These are phyloP conservation scores for Syngnathus rostellatus DNA, from an alignment of 2,797 vertebrate species.

Conservation along the genomic window DNA sequence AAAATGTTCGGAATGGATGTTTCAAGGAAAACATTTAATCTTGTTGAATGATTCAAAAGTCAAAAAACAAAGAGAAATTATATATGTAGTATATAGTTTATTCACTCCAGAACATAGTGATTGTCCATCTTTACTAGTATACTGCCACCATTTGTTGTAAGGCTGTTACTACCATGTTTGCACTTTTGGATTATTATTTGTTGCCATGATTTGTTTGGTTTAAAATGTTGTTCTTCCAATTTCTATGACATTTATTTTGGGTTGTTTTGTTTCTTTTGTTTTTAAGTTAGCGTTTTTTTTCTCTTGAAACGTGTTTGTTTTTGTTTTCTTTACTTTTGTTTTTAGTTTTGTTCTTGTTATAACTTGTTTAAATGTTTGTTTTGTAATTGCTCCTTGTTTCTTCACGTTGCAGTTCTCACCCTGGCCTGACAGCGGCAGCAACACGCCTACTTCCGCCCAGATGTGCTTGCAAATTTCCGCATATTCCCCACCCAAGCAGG, in stretches of 20 bases:
- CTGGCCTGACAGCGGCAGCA: not conserved
- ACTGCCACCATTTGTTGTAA: slow-evolving; percentile 58
- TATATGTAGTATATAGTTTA: not conserved
- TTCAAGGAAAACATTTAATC: not conserved
- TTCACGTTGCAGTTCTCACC: not conserved
- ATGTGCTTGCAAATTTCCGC: not conserved
- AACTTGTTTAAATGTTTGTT: no score
- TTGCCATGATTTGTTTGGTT: no score
- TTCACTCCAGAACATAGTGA: slow-evolving; percentile 7
- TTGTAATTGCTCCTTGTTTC: no score
- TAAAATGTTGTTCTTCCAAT: no score
- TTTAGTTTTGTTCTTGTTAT: no score
- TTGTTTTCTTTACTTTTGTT: no score
- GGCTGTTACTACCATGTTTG: slow-evolving; percentile 33
- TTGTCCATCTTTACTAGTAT: slow-evolving; percentile 22
- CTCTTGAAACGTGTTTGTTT: no score
- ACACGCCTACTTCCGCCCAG: not conserved
- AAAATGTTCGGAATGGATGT: not conserved
- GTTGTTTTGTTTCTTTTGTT: no score
- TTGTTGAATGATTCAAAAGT: not conserved
- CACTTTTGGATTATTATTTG: no score
- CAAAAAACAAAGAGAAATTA: not conserved
- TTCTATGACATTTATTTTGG: no score
- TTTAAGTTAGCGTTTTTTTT: no score
- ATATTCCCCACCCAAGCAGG: not conserved